Base-by-base conservation (phyloP, 92 coral and sea anemone species). In the Porites divaricata region DNA sequence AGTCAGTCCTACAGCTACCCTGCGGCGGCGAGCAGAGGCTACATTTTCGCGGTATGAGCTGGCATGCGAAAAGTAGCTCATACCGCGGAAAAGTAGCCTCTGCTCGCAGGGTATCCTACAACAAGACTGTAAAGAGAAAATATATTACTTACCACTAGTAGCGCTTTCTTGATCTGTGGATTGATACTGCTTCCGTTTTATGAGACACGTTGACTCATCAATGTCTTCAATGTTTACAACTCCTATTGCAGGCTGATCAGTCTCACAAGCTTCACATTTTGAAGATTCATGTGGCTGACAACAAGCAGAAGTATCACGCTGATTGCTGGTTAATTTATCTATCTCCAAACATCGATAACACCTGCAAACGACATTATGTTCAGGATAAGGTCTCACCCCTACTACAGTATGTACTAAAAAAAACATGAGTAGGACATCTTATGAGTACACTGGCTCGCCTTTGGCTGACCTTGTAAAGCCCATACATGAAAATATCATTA, bases 211-310 rank as follows among this genome's bases (percentile, higher is more conserved):
- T 54, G 82, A 77, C 70, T 78, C 89, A 50, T 77, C 87, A 8
- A 86, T 57, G 75, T 88, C 82, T 67, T 92, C 95, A 74, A 89
- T 86, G 64, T 76, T 81, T 17, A 73, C 80, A 17, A 66, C 83
- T 17, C 17, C 41, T 20, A 49, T 48, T 20, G 45, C 81, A 16
- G 23, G 45, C 45, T 35, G 9, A 7, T 15, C 48, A 17, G 6
- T 53, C n/a, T 52, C 23, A 41, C 62, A 22, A 9, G 41, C 35
- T 52, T 51, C 62, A 51, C 58, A 51, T 62, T 17, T 8, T 2
- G 4, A 20, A 8, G 10, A 9, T 56, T 51, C 77, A 73, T 1
- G 0, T 51, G 15, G 28, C 22, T 73, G 17, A 77, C 68, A 19
- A 12, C 22, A 25, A 10, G 74, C 12, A 61, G 72, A 48, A 6